phyloP scores from a whole-genome alignment of 2,113 vertebrate genomes.

The Danio rerio region GRCz12tu NC_133181.1:11332001-11332500 shows the following conservation, averaged over 20 bases:
- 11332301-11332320: conserved; percentile 42
- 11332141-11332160: conserved; percentile 59
- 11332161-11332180: conserved; percentile 78
- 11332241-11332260: conserved; percentile 76
- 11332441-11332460: background rate
- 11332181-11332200: conserved; percentile 59
- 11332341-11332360: conserved; percentile 10
- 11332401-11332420: conserved; percentile 7
- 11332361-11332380: background rate
- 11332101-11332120: conserved; percentile 66
- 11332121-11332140: conserved; percentile 49
- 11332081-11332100: conserved; percentile 70
- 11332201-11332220: conserved; percentile 77
- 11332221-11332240: conserved; percentile 82
- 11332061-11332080: conserved; percentile 79
- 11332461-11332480: no score
- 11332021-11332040: background rate
- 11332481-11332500: no score
- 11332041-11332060: conserved; percentile 74
- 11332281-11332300: conserved; percentile 43
- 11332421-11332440: conserved; percentile 11
- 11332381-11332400: conserved; percentile 23
- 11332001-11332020: conserved; percentile 10
- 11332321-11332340: conserved; percentile 29
- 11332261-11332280: conserved; percentile 65